Conservation (phyloP, 2,113 vertebrate genomes). For the Poecilia latipinna region DNA sequence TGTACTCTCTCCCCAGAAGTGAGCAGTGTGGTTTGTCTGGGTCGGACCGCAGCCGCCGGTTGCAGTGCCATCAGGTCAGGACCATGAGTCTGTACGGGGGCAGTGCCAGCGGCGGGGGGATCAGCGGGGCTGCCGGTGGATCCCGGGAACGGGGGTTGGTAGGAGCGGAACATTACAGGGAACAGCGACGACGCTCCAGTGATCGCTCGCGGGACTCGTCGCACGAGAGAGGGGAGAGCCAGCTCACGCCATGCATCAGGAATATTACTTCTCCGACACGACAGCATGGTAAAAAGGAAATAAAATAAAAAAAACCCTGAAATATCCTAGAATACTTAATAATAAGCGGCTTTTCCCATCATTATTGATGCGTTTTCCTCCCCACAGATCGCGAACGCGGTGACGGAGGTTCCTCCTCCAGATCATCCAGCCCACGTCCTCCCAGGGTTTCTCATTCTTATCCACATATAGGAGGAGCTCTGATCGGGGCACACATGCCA, state of each 20-base stretch:
- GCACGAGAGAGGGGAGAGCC: conserved; percentile 91
- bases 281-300: conserved; percentile 86
- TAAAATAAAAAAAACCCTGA: neutral
- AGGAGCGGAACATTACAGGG: conserved; percentile 82
- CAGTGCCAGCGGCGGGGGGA: neutral
- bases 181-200: conserved; percentile 88
- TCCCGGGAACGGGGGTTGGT: conserved; percentile 60
- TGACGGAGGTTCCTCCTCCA: conserved; percentile 88
- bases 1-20: conserved; percentile 62
- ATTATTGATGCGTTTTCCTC: neutral
- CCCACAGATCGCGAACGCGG: conserved; percentile 87
- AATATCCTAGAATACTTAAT: neutral
- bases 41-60: conserved; percentile 76
- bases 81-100: conserved; percentile 86
- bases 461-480: conserved; percentile 44
- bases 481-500: conserved; percentile 43
- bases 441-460: conserved; percentile 56
- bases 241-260: conserved; percentile 97
- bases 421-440: conserved; percentile 74
- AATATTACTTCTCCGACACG: conserved; percentile 96
- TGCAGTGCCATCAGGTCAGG: conserved; percentile 51
- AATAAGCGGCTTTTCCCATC: neutral
- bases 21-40: conserved; percentile 82
- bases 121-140: neutral
- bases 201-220: conserved; percentile 96